Percentiles rank a stretch among this genome's conserved stretches.
Conservation (phyloP, 2,888 invertebrate genomes). For the Drosophila histrio region DNA sequence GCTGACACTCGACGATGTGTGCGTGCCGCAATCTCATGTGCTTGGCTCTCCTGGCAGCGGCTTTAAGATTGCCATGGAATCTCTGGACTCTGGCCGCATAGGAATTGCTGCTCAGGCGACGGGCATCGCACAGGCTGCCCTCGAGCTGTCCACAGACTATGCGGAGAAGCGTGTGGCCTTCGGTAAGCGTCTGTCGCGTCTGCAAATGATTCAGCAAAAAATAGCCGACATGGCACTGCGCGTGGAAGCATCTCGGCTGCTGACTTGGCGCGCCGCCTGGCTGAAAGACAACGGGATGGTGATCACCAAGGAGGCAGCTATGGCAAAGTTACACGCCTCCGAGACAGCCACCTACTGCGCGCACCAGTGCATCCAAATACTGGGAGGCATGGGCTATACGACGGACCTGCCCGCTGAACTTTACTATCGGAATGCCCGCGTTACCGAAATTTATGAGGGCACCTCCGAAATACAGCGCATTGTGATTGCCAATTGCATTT, state of each 20-base stretch:
- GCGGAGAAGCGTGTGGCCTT: slow-evolving; percentile 94
- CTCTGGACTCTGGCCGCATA: slow-evolving; percentile 94
- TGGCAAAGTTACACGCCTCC: slow-evolving; percentile 97
- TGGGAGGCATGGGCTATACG: slow-evolving; percentile 98
- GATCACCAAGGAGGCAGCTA: slow-evolving; percentile 97
- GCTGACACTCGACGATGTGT: slow-evolving; percentile 95
- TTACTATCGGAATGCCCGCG: slow-evolving; percentile 96
- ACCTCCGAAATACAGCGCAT: slow-evolving; percentile 97
- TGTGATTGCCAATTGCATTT: slow-evolving; percentile 90
- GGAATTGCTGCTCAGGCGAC: slow-evolving; percentile 96
- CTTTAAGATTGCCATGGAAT: slow-evolving; percentile 98
- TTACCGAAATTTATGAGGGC: slow-evolving; percentile 98
- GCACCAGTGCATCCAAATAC: slow-evolving; percentile 93
- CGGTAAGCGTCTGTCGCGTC: slow-evolving; percentile 91
- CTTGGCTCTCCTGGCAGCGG: slow-evolving; percentile 94
- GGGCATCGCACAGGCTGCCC: slow-evolving; percentile 95
- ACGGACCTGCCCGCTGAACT: slow-evolving; percentile 97
- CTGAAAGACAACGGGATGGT: slow-evolving; percentile 92
- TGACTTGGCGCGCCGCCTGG: slow-evolving; percentile 96
- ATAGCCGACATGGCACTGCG: slow-evolving; percentile 94
- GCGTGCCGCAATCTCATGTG: slow-evolving; percentile 90
- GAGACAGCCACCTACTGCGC: slow-evolving; percentile 96
- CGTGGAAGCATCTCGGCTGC: slow-evolving; percentile 92
- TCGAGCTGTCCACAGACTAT: slow-evolving; percentile 95
- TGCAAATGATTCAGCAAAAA: slow-evolving; percentile 95